Evolutionary conservation across 2,888 invertebrate genomes (phyloP), one percentile per base, ranked within the genome.

Genomic region (Physocephala rufipes): DNA sequence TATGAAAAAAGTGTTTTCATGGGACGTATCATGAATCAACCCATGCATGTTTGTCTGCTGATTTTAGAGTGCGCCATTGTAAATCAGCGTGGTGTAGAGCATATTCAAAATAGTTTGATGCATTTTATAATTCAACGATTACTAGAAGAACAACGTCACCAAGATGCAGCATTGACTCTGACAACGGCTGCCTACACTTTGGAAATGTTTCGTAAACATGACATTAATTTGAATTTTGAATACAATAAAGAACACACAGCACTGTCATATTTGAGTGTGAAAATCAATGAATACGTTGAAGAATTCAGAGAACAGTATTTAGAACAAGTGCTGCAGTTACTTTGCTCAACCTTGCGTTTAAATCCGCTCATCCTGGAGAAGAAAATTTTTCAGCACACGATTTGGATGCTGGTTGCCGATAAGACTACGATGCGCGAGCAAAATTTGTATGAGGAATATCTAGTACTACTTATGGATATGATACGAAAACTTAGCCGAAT

Each of bases 351-450:
- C 1, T 53, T 86, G 28, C 81, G 81, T 19, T 71, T 84, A 1
- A 85, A 86, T 79, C 86, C 86, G 0, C 30, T 85, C 49, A 79
- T 86, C 28, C 73, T 86, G 15, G 84, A 86, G 59, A 74, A 81
- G 19, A 74, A 79, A 43, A 78, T 83, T 12, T 83, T 84, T 65
- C 78, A 82, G 65, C 76, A 82, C 0, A 82, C 83, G 2, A 75
- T 80, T 0, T 80, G 81, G 79, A 78, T 84, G 75, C 77, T 86
- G 30, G 72, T 82, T 2, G 74, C 77, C 0, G 73, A 73, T 5
- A 86, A 85, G 62, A 65, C 26, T 21, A 63, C 67, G 26, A 45
- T 72, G n/a, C 65, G 71, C 43, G 76, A 76, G 61, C 76, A 79
- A 58, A 49, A 73, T 4, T 73, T 80, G 2, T 86, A 82, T 69